Conservation (phyloP, 1,140 invertebrate genomes). For the Ganaspis sp. region DNA sequence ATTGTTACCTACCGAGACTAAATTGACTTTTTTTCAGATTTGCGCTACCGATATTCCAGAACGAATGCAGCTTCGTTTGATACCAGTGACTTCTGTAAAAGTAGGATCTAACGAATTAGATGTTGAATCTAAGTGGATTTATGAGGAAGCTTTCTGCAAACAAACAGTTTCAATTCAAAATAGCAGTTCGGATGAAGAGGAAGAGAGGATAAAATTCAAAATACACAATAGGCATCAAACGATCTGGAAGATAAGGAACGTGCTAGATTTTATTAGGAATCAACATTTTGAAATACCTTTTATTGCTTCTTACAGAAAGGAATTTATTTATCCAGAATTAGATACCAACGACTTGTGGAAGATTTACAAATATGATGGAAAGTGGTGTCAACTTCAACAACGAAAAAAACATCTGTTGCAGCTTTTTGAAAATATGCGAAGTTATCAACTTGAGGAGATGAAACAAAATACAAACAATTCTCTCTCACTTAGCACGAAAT, state of each 20-base stretch:
- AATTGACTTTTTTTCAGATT: constrained; percentile 76
- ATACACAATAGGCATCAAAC: constrained; percentile 81
- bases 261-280: constrained; percentile 96
- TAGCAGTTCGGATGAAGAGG: constrained; percentile 74
- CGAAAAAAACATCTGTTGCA: constrained; percentile 89
- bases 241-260: constrained; percentile 93
- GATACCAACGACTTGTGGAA: constrained; percentile 98
- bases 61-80: constrained; percentile 92
- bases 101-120: constrained; percentile 92
- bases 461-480: constrained; percentile 90
- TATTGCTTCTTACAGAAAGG: constrained; percentile 99
- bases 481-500: constrained; percentile 86
- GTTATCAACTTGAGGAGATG: constrained; percentile 91
- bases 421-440: constrained; percentile 94
- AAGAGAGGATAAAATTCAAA: constrained; percentile 70
- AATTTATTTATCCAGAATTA: constrained; percentile 96
- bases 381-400: constrained; percentile 95
- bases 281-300: constrained; percentile 97
- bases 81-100: constrained; percentile 89
- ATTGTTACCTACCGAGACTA: not conserved
- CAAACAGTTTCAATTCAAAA: constrained; percentile 88
- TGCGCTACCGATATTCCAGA: constrained; percentile 93
- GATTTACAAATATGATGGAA: constrained; percentile 96
- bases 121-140: constrained; percentile 98
- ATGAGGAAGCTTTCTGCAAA: constrained; percentile 93